Percentiles rank a stretch among this genome's conserved stretches.
phyloP scores from a whole-genome alignment of 2,113 vertebrate species.

The Silurus glanis region DNA sequence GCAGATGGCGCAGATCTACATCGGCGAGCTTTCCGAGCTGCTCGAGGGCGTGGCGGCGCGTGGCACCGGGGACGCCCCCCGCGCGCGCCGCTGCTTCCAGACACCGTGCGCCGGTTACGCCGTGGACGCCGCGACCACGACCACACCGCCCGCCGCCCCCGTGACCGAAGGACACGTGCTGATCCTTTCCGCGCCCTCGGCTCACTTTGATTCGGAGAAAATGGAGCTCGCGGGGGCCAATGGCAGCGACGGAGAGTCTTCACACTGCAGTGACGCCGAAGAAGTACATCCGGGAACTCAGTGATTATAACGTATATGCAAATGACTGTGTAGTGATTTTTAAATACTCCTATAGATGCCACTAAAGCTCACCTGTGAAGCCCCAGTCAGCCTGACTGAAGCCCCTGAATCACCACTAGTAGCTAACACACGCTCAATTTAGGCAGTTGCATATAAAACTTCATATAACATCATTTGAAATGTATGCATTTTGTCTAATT shows the following conservation, averaged over 20 bases:
- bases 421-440: background rate
- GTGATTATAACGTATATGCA: constrained; percentile 33
- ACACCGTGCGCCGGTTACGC: constrained; percentile 40
- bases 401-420: background rate
- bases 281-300: constrained; percentile 63
- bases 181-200: constrained; percentile 61
- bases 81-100: constrained; percentile 55
- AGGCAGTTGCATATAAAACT: background rate
- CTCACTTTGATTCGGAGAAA: constrained; percentile 56
- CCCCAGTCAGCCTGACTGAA: background rate
- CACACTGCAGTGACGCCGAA: constrained; percentile 72
- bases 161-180: constrained; percentile 63
- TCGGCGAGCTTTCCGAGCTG: constrained; percentile 76
- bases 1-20: constrained; percentile 83
- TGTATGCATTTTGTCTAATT: background rate
- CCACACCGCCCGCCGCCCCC: constrained; percentile 32
- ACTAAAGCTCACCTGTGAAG: background rate
- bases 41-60: constrained; percentile 66
- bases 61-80: constrained; percentile 44
- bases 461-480: background rate
- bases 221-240: constrained; percentile 55
- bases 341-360: background rate
- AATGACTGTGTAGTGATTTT: background rate
- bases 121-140: constrained; percentile 39
- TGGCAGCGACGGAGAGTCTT: constrained; percentile 76